Percentiles rank a stretch among this genome's conserved stretches.
Evolutionary conservation across 1,140 invertebrate genomes (phyloP).

Genomic region (Triops longicaudatus): DNA sequence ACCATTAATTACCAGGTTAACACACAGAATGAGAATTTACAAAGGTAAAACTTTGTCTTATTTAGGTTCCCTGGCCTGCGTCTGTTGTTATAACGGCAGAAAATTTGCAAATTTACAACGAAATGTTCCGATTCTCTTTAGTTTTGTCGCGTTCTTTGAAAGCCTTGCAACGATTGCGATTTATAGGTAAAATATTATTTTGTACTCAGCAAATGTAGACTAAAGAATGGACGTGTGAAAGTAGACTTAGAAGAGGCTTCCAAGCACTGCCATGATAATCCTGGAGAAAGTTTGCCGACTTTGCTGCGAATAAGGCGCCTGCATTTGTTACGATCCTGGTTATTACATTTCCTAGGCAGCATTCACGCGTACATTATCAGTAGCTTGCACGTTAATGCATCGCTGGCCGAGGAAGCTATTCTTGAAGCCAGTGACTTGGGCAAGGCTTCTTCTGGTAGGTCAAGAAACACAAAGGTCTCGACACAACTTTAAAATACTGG

Average conservation of each 20-base stretch:
- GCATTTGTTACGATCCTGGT: conserved; percentile 50
- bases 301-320: conserved; percentile 42
- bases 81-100: conserved; percentile 47
- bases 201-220: not conserved
- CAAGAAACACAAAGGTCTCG: no score
- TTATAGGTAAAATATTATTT: conserved; percentile 39
- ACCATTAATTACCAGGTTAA: conserved; percentile 34
- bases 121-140: conserved; percentile 52
- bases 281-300: not conserved
- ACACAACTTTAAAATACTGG: no score
- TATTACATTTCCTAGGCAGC: conserved; percentile 51
- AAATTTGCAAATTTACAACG: conserved; percentile 48
- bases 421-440: conserved; percentile 43
- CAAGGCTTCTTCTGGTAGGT: not conserved
- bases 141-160: conserved; percentile 54
- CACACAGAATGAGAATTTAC: no score
- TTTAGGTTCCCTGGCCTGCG: conserved; percentile 45
- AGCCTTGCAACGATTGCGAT: conserved; percentile 49
- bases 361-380: conserved; percentile 56
- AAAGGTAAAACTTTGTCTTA: conserved; percentile 46
- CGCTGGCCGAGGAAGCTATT: conserved; percentile 43
- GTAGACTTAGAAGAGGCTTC: not conserved
- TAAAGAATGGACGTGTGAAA: not conserved
- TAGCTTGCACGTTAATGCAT: conserved; percentile 48
- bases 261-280: not conserved